Base-by-base conservation (phyloP, 2,888 invertebrate species). In the Rotaria macrura region DNA sequence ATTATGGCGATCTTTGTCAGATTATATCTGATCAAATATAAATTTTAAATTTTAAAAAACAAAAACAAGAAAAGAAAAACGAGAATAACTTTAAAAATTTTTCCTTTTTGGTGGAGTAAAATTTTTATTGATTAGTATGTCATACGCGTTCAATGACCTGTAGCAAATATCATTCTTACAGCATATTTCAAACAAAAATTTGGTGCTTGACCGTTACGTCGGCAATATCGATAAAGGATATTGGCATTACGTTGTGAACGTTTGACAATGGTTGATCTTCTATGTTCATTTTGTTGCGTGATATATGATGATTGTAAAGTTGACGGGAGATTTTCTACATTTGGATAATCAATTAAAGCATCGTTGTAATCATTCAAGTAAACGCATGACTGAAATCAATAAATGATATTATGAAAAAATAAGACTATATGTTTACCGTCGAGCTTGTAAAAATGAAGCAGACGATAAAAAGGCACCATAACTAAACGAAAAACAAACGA, bases 121-220 rank as follows among this genome's bases (percentile, higher is more conserved):
- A 34, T 20, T 17, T 65, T 65, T 65, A 65, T 65, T 65, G 20
- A 34, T 20, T 54, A 6, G 54, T 25, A 25, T 7, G 38, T 65
- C 20, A 34, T 29, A 34, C 34, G 34, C 20, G 5, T 43, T 43
- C 17, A 79, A 79, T 79, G 79, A n/a, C 79, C 79, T 79, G 79
- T 79, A 79, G 79, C 79, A 79, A 79, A 79, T 79, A 79, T 43
- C 79, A 79, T 79, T 43, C 79, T 9, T 79, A 79, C n/a, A 12
- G 79, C 40, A 43, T 79, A 79, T 43, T 79, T 79, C 43, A 79
- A 79, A 79, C 79, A 79, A 79, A 79, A 79, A n/a, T 43, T 25
- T 7, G 40, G 40, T 43, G n/a, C n/a, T 40, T 79, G 79, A 79
- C 79, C 79, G n/a, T 40, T 43, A n/a, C 40, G 43, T 12, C 79